Conservation (phyloP, 2,797 vertebrate genomes). For the Spheniscus humboldti region DNA sequence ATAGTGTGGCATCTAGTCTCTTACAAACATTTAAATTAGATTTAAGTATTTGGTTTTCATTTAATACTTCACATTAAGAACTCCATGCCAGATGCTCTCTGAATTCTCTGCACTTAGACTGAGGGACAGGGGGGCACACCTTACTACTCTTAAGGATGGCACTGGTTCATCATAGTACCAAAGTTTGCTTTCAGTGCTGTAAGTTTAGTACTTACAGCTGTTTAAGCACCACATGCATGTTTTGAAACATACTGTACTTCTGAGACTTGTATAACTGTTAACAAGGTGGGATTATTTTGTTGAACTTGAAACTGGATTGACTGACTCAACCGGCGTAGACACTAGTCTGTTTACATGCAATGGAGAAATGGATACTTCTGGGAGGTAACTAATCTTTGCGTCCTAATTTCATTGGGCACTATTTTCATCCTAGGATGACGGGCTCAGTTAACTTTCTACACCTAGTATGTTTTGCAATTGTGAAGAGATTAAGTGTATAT, state of each 20-base stretch:
- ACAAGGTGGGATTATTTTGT: neutral
- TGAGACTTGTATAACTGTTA: neutral
- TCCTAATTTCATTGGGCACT: neutral
- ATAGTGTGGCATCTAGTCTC: neutral
- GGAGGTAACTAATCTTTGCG: neutral
- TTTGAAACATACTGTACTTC: neutral
- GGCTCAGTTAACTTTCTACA: neutral
- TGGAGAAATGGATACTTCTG: neutral
- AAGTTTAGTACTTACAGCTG: neutral
- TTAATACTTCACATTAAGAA: neutral
- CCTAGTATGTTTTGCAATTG: neutral
- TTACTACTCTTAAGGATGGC: neutral
- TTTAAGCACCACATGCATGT: neutral
- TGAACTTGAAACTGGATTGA: neutral
- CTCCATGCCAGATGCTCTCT: neutral
- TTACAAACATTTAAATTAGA: neutral
- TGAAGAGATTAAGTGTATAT: neutral
- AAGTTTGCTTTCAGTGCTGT: neutral
- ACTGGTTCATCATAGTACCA: neutral
- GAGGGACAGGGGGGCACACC: rapidly evolving
- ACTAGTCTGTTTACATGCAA: neutral
- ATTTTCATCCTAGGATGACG: neutral
- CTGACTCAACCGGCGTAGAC: neutral
- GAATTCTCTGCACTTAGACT: neutral
- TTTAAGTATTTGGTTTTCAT: neutral